These are phyloP conservation scores for Nineta flava DNA, from an alignment of 2,888 invertebrate genomes.

Conservation along the genomic window DNA sequence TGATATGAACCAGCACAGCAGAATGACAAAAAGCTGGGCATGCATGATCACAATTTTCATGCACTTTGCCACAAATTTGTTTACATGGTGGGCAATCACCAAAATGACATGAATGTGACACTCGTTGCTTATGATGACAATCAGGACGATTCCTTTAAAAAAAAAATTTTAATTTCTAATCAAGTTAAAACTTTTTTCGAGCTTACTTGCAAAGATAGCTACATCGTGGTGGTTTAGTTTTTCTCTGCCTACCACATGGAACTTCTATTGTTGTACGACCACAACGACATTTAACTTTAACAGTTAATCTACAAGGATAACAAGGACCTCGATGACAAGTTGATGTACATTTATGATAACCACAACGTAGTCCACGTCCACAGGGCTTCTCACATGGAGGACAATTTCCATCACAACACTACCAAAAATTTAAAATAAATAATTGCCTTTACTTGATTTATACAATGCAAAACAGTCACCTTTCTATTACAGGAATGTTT, in stretches of 20 bases:
- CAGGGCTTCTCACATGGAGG: conserved; percentile 74
- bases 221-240: conserved; percentile 67
- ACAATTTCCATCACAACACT: conserved; percentile 77
- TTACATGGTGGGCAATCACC: conserved; percentile 71
- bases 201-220: conserved; percentile 49
- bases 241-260: conserved; percentile 70
- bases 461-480: conserved; percentile 27
- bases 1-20: conserved; percentile 46
- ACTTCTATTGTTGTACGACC: conserved; percentile 61
- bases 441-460: not conserved
- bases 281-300: conserved; percentile 63
- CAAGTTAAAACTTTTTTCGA: not conserved
- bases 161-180: conserved; percentile 5
- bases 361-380: conserved; percentile 65
- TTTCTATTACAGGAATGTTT: conserved; percentile 80
- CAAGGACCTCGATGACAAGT: conserved; percentile 72
- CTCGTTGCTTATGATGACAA: conserved; percentile 65
- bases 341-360: conserved; percentile 71
- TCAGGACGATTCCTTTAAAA: conserved; percentile 47
- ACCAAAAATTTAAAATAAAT: not conserved
- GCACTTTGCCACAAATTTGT: conserved; percentile 49
- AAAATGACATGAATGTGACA: conserved; percentile 66
- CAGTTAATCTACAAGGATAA: conserved; percentile 64
- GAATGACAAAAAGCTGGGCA: conserved; percentile 65
- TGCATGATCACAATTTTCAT: conserved; percentile 43